Percentiles rank a stretch among this genome's conserved stretches.
Conservation (phyloP, 2,888 invertebrate species). For the Drosophila gaucha region DNA sequence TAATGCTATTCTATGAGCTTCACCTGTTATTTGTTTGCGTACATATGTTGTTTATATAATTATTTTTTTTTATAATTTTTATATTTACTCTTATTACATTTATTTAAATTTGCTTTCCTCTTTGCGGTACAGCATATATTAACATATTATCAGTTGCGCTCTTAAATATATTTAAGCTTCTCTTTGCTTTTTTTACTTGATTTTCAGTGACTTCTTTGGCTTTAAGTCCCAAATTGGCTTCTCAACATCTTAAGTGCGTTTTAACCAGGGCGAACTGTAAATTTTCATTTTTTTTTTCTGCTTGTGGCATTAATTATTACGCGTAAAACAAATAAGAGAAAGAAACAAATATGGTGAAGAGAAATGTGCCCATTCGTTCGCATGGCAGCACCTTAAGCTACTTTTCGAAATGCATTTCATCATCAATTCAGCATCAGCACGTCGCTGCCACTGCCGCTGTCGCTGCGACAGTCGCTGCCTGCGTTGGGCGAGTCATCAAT, state of each 20-base stretch:
- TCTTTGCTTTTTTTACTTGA: neutral
- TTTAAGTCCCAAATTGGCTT: slow-evolving; percentile 17
- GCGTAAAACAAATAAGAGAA: slow-evolving; percentile 23
- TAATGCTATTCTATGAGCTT: slow-evolving; percentile 35
- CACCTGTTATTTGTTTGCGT: slow-evolving; percentile 37
- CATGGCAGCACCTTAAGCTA: slow-evolving; percentile 72
- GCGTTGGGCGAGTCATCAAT: slow-evolving; percentile 74
- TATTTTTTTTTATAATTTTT: slow-evolving; percentile 4
- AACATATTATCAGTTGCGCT: slow-evolving; percentile 13
- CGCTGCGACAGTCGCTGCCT: slow-evolving; percentile 21
- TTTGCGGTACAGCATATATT: slow-evolving; percentile 1
- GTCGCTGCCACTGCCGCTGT: slow-evolving; percentile 29
- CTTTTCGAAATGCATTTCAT: slow-evolving; percentile 78
- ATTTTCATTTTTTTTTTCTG: slow-evolving; percentile 11
- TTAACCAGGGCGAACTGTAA: slow-evolving; percentile 13
- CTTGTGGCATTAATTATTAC: slow-evolving; percentile 62
- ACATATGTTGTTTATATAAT: slow-evolving; percentile 15
- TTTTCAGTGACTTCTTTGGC: neutral
- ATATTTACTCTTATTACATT: slow-evolving; percentile 16
- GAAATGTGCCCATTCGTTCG: slow-evolving; percentile 16
- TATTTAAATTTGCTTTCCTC: slow-evolving; percentile 3
- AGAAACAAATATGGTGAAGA: slow-evolving; percentile 14
- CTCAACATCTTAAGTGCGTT: slow-evolving; percentile 14
- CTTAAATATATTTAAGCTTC: slow-evolving; percentile 8
- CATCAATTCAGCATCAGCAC: slow-evolving; percentile 82